A percentile compares a stretch with the other conserved stretches of the same genome.
Conservation (phyloP, 2,113 vertebrate genomes). For the Triplophysa rosa region DNA sequence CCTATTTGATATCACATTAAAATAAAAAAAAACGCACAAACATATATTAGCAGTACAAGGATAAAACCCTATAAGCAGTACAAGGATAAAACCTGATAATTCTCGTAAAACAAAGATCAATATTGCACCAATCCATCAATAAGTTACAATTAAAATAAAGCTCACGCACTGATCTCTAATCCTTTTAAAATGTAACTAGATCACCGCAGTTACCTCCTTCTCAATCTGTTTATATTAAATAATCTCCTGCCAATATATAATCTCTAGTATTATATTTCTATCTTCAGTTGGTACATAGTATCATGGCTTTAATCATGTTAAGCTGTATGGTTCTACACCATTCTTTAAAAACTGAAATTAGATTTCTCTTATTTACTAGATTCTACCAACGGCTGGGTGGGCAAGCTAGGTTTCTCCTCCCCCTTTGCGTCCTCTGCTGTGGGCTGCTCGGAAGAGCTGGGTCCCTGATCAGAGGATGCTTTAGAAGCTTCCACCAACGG, state of each 20-base stretch:
- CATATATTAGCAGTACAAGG: neutral
- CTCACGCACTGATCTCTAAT: neutral
- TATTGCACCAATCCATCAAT: slow-evolving; percentile 43
- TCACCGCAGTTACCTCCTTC: neutral
- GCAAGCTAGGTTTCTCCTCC: slow-evolving; percentile 52
- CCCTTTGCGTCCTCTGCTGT: slow-evolving; percentile 52
- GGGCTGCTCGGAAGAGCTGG: neutral
- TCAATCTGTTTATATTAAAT: slow-evolving; percentile 10
- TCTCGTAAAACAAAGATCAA: slow-evolving; percentile 17
- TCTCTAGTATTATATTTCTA: slow-evolving; percentile 16
- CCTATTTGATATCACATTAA: slow-evolving; percentile 2
- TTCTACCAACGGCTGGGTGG: slow-evolving; percentile 53
- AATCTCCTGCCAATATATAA: slow-evolving; percentile 24
- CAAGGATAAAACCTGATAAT: neutral
- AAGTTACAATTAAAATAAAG: slow-evolving; percentile 28
- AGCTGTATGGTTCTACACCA: slow-evolving; percentile 10
- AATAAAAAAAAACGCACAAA: slow-evolving; percentile 1
- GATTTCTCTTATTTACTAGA: slow-evolving; percentile 26
- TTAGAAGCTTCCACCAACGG: slow-evolving; percentile 64
- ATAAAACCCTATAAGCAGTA: slow-evolving; percentile 4
- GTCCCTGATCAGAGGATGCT: slow-evolving; percentile 12
- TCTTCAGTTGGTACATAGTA: slow-evolving; percentile 3
- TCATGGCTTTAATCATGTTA: slow-evolving; percentile 1
- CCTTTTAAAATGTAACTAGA: slow-evolving; percentile 2
- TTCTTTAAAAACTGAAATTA: slow-evolving; percentile 25